phyloP scores from a whole-genome alignment of 2,113 vertebrate genomes.

The Bettongia penicillata region DNA sequence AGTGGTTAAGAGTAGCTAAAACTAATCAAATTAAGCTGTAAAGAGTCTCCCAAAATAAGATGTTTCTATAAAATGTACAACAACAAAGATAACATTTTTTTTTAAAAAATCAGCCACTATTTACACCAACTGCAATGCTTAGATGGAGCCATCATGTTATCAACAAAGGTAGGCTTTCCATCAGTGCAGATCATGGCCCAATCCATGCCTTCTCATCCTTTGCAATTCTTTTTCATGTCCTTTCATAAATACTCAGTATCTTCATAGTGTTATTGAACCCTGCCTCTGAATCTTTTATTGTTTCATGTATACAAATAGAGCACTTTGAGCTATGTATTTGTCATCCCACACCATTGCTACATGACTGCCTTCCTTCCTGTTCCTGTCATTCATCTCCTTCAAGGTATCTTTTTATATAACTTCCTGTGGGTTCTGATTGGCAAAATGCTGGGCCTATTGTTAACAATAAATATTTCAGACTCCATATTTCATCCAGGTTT shows the following conservation, averaged over 20 bases:
- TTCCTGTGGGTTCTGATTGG: background rate
- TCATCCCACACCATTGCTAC: background rate
- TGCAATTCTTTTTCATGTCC: background rate
- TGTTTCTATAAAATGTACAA: background rate
- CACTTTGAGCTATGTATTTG: background rate
- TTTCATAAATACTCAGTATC: background rate
- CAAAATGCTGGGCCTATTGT: background rate
- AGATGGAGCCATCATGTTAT: background rate
- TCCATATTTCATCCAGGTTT: background rate
- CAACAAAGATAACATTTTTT: no score
- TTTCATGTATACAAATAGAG: background rate
- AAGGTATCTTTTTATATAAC: background rate
- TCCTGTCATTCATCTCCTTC: background rate
- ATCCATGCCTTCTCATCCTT: background rate
- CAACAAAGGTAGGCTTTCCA: background rate
- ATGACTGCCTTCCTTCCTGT: background rate
- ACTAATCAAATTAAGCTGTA: background rate
- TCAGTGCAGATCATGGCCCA: background rate
- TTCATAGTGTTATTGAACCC: background rate
- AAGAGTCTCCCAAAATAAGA: background rate
- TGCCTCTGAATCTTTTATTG: background rate
- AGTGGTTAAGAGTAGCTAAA: background rate
- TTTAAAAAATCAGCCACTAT: background rate
- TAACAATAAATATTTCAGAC: background rate
- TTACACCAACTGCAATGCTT: background rate